Percentiles rank a stretch among this genome's conserved stretches.
phyloP scores from a whole-genome alignment of 2,113 vertebrate species.

The Brienomyrus longianalis region DNA sequence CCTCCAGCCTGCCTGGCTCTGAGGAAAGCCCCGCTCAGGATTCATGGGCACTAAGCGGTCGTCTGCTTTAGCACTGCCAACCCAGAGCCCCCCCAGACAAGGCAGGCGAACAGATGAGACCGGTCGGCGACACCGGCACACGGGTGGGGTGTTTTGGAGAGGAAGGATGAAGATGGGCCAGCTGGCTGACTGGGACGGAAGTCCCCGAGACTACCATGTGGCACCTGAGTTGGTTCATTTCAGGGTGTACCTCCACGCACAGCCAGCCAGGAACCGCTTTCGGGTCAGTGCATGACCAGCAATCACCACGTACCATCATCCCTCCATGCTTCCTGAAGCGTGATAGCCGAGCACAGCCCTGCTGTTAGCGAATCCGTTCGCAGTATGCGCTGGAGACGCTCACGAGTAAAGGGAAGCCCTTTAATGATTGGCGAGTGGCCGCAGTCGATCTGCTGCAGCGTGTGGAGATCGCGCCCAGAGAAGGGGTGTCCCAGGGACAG shows the following conservation, averaged over 20 bases:
- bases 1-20: background rate
- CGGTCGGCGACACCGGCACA: background rate
- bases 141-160: background rate
- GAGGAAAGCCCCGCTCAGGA: constrained; percentile 31
- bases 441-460: background rate
- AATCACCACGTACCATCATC: background rate
- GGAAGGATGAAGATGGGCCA: background rate
- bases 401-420: background rate
- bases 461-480: background rate
- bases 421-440: background rate
- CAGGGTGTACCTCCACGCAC: background rate
- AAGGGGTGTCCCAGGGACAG: background rate
- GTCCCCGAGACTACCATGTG: background rate
- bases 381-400: background rate
- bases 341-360: background rate
- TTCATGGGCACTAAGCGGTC: constrained; percentile 30
- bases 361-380: background rate
- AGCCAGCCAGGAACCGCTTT: background rate
- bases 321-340: background rate
- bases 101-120: background rate
- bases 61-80: constrained; percentile 19
- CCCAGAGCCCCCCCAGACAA: background rate
- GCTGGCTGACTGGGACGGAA: background rate
- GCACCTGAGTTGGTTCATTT: background rate
- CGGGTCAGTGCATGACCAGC: background rate